Percentiles rank a stretch among this genome's conserved stretches.
These are phyloP conservation scores for Edolisoma coerulescens DNA, from an alignment of 2,113 vertebrate genomes.

Conservation along the genomic window DNA sequence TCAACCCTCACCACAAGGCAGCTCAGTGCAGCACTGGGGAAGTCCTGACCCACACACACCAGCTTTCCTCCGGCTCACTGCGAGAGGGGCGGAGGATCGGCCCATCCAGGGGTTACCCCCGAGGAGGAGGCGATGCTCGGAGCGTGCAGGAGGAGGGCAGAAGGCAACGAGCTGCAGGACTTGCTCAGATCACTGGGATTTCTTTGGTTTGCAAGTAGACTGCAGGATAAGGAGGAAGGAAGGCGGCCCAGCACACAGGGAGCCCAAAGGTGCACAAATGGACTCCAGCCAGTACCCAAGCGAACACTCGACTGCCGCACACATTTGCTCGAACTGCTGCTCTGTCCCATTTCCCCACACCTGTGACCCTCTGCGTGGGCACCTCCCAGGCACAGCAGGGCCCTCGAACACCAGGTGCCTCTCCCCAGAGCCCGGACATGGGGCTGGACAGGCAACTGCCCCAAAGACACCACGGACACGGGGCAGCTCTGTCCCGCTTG, in stretches of 20 bases:
- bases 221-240: not conserved
- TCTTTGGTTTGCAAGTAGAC: not conserved
- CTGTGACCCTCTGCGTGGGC: rapidly evolving
- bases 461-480: rapidly evolving
- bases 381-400: not conserved
- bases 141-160: not conserved
- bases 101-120: rapidly evolving
- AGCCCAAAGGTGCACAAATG: not conserved
- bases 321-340: rapidly evolving
- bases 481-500: not conserved
- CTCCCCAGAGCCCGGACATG: not conserved
- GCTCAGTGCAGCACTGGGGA: not conserved
- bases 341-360: not conserved
- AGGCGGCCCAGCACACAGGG: not conserved
- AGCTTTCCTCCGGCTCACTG: not conserved
- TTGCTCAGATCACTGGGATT: not conserved
- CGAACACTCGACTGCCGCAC: rapidly evolving
- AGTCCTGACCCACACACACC: not conserved
- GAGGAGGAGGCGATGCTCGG: rapidly evolving
- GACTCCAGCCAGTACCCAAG: not conserved
- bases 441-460: not conserved
- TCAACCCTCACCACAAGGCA: not conserved
- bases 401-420: not conserved
- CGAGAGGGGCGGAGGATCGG: not conserved
- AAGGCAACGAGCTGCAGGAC: not conserved